A percentile compares a stretch with the other conserved stretches of the same genome.
phyloP scores from a whole-genome alignment of 2,888 invertebrate species.

The Aphelenchoides bicaudatus region DNA sequence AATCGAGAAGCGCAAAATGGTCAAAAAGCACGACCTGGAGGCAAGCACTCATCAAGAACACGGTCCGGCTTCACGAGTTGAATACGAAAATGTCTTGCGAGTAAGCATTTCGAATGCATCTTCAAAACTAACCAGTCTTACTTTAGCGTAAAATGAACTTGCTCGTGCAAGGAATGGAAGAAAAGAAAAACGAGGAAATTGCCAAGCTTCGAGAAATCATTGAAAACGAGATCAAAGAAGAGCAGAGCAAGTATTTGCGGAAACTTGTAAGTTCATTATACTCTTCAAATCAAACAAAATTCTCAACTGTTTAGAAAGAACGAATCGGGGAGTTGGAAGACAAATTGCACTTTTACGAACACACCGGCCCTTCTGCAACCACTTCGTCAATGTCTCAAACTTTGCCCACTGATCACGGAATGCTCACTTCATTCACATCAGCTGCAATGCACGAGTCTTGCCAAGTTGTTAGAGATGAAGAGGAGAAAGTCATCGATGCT shows the following conservation, averaged over 20 bases:
- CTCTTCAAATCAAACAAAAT: too few relatives aligned
- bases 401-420: conserved; percentile 21
- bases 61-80: conserved; percentile 9
- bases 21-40: conserved; percentile 1
- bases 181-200: conserved; percentile 46
- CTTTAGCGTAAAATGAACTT: conserved; percentile 36
- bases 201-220: conserved; percentile 42
- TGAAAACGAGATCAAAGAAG: conserved; percentile 38
- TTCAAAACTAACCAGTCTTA: neutral
- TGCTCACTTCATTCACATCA: conserved; percentile 23
- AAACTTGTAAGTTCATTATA: conserved; percentile 15
- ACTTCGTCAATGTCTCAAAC: conserved; percentile 9
- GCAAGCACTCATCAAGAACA: conserved; percentile 12
- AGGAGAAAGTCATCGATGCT: conserved; percentile 1
- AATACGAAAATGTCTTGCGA: conserved; percentile 19
- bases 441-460: conserved; percentile 26
- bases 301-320: conserved; percentile 28
- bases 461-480: conserved; percentile 21
- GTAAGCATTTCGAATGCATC: conserved; percentile 6
- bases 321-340: conserved; percentile 28
- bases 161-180: conserved; percentile 47
- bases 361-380: neutral
- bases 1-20: conserved; percentile 31
- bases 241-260: conserved; percentile 13
- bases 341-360: conserved; percentile 28